Base-by-base conservation (phyloP, 2,113 vertebrate genomes). In the Sporophila hypoxantha region DNA sequence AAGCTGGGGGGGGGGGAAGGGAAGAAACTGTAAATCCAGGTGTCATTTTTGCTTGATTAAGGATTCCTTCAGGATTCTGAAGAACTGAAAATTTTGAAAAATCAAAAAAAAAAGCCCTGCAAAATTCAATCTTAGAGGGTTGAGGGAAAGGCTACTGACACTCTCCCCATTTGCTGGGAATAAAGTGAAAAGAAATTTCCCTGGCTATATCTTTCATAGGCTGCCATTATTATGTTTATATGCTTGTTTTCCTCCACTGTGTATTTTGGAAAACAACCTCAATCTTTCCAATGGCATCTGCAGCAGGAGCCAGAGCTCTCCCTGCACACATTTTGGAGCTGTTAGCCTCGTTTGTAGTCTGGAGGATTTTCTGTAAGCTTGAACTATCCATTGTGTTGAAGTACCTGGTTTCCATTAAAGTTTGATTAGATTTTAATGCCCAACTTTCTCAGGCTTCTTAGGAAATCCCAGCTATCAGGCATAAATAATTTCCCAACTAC, bases 371-470 rank as follows among this genome's bases (percentile, higher is more conserved):
- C 86, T 86, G 71, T 52, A 62, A 84, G 81, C 66, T 88, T 88
- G 74, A 94, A 82, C 93, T 88, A 82, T 88, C 92, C 85, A 60
- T 89, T 94, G 89, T 90, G 85, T 26, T 92, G 83, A 91, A 84
- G 89, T 85, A 92, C 80, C 85, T 94, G 80, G 39, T 88, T 93
- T 92, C 89, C 77, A 92, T 92, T 95, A 89, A 94, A 88, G 80
- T 52, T 85, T 89, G 90, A 95, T 93, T 81, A 92, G 92, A 88
- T 95, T 91, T 95, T 93, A 93, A 94, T 93, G 85, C 88, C 4
- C 1, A 83, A 84, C 60, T 92, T 95, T 77, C 74, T 65, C 42
- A 4, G 34, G 82, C 53, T 92, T 60, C 89, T 83, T 73, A 76
- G 90, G 86, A 92, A 93, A 92, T 91, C 94, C 91, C 86, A 64